Base-by-base conservation (phyloP, 2,888 invertebrate species). In the Steinernema carpocapsae region DNA sequence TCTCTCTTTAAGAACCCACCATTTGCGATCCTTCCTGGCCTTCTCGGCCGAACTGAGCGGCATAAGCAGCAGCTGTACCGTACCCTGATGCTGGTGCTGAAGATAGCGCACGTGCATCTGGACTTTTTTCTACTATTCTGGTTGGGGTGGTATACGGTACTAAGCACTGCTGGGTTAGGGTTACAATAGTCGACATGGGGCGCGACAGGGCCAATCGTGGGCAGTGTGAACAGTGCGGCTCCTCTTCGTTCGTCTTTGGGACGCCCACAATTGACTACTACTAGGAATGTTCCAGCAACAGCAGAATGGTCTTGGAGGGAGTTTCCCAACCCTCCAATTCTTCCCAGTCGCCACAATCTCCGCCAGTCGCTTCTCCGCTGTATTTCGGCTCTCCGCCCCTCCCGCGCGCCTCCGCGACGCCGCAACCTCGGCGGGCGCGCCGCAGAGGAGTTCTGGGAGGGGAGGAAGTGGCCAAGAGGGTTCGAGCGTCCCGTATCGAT, bases 41-140 rank as follows among this genome's bases (percentile, higher is more conserved):
- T 74, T 76, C 42, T 83, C 83, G 19, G 77, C 81, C 75, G 84
- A 82, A 78, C 79, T 83, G 70, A 86, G 78, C 73, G 86, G 86
- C 86, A 86, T 86, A 78, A 85, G 82, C 75, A 86, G 80, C 79
- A 86, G 82, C 81, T 86, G 86, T 70, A 86, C 86, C 73, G 86
- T 86, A 79, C 86, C 86, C 77, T 81, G 79, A 76, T 85, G 84
- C 73, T 85, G 82, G 79, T 86, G 86, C 84, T 86, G 86, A 74
- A 86, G 85, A 76, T 86, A 86, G 59, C 83, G 83, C 48, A 86
- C 86, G 77, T 86, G 84, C 86, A 86, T 86, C 29, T 14, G 45
- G 22, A 26, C 22, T 37, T 37, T n/a, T n/a, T n/a, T n/a, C n/a
- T n/a, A n/a, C n/a, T n/a, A n/a, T n/a, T n/a, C n/a, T n/a, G n/a